Evolutionary conservation across 2,797 vertebrate species (phyloP), one percentile per base, ranked within the genome.

Genomic region (Thunnus albacares): DNA sequence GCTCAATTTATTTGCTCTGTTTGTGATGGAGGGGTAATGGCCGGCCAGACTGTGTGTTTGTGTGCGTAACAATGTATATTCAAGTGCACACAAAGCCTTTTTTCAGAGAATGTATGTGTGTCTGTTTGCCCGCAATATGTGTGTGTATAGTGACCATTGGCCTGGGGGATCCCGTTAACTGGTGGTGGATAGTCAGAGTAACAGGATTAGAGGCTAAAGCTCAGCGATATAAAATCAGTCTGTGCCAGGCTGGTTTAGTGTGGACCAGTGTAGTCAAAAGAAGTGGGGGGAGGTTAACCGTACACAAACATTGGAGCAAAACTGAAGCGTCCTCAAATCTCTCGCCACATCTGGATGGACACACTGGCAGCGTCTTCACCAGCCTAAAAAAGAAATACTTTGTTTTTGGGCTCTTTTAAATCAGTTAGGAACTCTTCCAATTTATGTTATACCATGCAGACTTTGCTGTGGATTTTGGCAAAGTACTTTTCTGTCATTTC

Each of bases 201-300:
- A 95, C 90, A 88, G 91, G 94, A 95, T 95, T 94, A 93, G 81
- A 86, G 90, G 86, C 92, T 92, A 85, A 82, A 90, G 90, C 87
- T 87, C 71, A 66, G 81, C 62, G 35, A 74, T 81, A 81, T 82
- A 85, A 90, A 90, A 81, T 87, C 87, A 79, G 80, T 87, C 67
- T 76, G 86, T 92, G 87, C 86, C 85, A 86, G 85, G 68, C 88
- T 82, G 86, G 61, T 88, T 81, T 86, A 81, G 76, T 63, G 80
- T 66, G 84, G 66, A 77, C 79, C 77, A 85, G 62, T 62, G 71
- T 80, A 38, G 62, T 84, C 75, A 73, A 69, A 72, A 75, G 73
- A 77, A 80, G 81, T 64, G 85, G 88, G 92, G 89, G 91, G 78
- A 77, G 89, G 90, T 85, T 79, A 84, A 87, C 88, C 83, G 80